Conservation (phyloP, 2,888 invertebrate species). For the Salticus scenicus region DNA sequence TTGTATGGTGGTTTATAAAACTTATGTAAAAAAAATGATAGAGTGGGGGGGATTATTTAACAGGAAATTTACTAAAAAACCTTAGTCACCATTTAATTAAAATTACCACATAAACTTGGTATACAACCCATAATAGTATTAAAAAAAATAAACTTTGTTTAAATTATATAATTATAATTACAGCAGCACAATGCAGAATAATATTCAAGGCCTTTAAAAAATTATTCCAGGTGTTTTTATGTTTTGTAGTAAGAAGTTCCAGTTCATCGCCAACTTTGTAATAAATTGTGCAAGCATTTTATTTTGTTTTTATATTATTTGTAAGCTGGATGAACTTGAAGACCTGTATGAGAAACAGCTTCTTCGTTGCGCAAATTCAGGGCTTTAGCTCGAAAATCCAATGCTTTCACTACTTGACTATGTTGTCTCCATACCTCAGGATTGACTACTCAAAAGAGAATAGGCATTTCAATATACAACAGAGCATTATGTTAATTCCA, state of each 20-base stretch:
- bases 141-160: slow-evolving; percentile 9
- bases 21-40: too few relatives aligned
- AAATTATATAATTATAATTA: slow-evolving; percentile 11
- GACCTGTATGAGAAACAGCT: slow-evolving; percentile 49
- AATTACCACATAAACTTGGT: too few relatives aligned
- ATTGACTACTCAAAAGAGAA: slow-evolving; percentile 67
- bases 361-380: slow-evolving; percentile 62
- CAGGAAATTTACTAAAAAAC: too few relatives aligned
- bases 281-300: slow-evolving; percentile 4
- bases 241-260: slow-evolving; percentile 1
- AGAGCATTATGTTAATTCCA: not conserved
- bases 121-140: not conserved
- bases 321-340: slow-evolving; percentile 63
- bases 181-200: not conserved
- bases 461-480: not conserved
- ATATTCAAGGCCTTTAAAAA: slow-evolving; percentile 5
- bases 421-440: slow-evolving; percentile 69
- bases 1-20: too few relatives aligned
- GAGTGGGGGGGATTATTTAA: too few relatives aligned
- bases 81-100: too few relatives aligned
- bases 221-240: not conserved
- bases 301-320: slow-evolving; percentile 24
- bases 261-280: not conserved
- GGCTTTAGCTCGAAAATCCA: slow-evolving; percentile 62
- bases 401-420: slow-evolving; percentile 66